A percentile compares a stretch with the other conserved stretches of the same genome.
Evolutionary conservation across 1,140 invertebrate species (phyloP).

Genomic region (Ylistrum balloti): DNA sequence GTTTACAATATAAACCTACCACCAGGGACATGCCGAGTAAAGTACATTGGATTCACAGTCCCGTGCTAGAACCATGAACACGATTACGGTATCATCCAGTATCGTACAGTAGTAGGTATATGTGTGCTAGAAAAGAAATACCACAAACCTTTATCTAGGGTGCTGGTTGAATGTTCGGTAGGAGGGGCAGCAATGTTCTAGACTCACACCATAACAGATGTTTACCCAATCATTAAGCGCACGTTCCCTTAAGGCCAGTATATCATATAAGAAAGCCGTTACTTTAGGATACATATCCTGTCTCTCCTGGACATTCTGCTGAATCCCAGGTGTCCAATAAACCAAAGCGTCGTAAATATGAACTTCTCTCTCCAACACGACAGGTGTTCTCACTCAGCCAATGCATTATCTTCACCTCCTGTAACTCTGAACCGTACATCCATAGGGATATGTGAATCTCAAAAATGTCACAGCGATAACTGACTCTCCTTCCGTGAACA

Average conservation of each 20-base stretch:
- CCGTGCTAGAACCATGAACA: no score
- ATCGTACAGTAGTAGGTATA: no score
- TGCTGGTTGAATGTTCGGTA: no score
- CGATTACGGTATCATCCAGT: no score
- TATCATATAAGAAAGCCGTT: background rate
- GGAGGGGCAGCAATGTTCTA: no score
- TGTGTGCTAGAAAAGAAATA: no score
- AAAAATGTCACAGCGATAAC: background rate
- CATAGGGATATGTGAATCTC: background rate
- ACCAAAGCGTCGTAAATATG: background rate
- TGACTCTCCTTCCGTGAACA: background rate
- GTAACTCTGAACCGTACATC: background rate
- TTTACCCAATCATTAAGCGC: background rate
- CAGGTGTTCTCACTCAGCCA: background rate
- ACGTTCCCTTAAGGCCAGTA: background rate
- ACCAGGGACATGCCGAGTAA: no score
- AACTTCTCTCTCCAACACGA: background rate
- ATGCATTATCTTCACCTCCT: background rate
- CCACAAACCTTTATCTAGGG: no score
- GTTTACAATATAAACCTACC: no score
- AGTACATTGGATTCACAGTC: no score
- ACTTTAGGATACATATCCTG: background rate
- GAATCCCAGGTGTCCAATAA: background rate
- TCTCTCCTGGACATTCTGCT: background rate
- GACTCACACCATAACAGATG: no score